phyloP scores from a whole-genome alignment of 2,113 vertebrate genomes.

The Carassius gibelio region DNA sequence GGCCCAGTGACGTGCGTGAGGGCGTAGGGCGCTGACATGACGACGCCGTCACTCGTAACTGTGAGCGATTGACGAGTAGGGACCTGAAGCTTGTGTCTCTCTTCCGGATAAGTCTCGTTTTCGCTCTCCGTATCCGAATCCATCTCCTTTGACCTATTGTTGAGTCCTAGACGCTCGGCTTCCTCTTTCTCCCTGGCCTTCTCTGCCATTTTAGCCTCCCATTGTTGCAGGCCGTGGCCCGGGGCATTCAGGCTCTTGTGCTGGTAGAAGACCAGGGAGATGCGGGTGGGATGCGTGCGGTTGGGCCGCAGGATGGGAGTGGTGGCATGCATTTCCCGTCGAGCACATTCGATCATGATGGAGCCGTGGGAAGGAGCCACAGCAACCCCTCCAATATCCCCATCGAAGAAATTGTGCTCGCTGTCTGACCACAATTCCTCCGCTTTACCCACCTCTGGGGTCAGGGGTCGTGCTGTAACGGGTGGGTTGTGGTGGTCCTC shows the following conservation, averaged over 20 bases:
- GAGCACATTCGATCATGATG: constrained; percentile 91
- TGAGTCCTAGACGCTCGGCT: constrained; percentile 71
- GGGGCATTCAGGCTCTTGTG: constrained; percentile 93
- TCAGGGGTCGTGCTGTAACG: constrained; percentile 65
- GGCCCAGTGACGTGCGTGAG: constrained; percentile 92
- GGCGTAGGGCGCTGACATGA: constrained; percentile 88
- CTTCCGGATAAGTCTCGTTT: constrained; percentile 66
- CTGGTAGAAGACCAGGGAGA: constrained; percentile 95
- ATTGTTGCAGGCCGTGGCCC: constrained; percentile 87
- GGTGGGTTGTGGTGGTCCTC: constrained; percentile 56
- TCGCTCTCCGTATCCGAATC: constrained; percentile 58
- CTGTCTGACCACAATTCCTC: constrained; percentile 93
- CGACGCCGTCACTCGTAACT: constrained; percentile 80
- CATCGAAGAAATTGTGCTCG: constrained; percentile 90
- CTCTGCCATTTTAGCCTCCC: constrained; percentile 91
- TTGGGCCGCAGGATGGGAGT: constrained; percentile 86
- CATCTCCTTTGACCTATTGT: constrained; percentile 61
- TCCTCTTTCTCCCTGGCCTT: constrained; percentile 84
- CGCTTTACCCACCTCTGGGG: constrained; percentile 75
- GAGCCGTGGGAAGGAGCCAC: constrained; percentile 93
- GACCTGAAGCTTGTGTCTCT: constrained; percentile 76
- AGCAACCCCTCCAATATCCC: constrained; percentile 86
- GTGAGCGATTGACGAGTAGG: constrained; percentile 86
- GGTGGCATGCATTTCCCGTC: constrained; percentile 91
- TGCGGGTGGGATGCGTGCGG: constrained; percentile 86